Evolutionary conservation across 1,140 invertebrate species (phyloP), one percentile per base, ranked within the genome.

Genomic region (Aphelenchoides avenae): DNA sequence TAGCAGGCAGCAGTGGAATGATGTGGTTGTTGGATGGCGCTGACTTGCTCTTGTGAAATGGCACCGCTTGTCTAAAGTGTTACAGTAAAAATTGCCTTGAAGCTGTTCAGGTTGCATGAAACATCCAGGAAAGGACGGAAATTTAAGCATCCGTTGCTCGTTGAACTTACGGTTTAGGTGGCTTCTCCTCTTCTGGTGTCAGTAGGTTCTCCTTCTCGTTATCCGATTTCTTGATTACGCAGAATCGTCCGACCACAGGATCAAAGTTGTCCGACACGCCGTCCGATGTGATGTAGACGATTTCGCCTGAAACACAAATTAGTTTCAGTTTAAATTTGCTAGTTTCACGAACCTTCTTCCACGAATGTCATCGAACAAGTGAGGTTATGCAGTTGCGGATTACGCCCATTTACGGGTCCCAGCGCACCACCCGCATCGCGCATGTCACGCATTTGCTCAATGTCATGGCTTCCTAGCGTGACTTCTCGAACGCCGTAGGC

Each of bases 231-330:
- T 78, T 79, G 13, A 83, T 82, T 15, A 87, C 80, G n/a, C 88
- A 88, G 77, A 92, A 89, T 79, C 89, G 89, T 5, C 89, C 89
- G 52, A 92, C 89, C 37, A 91, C 89, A 1, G 89, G 90, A 80
- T 92, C 89, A 77, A 91, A 90, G 76, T 92, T 92, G 73, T 92
- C 89, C 9, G 87, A 89, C 26, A 92, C 85, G n/a, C 89, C 89
- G 76, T 92, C 89, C 15, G 87, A 88, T 1, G 89, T 89, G 11
- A 93, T 81, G 75, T 91, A 89, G 30, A 93, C 86, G 61, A 91
- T 85, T 76, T 92, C 90, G 7, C 87, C 88, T 33, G 82, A 77
- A 46, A 53, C n/a, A 9, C 1, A 2, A 7, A 22, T 41, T 18
- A 44, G 9, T 61, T 57, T 62, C 40, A 9, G 18, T 53, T 52